Conservation (phyloP, 2,888 invertebrate species). For the Hyposoter dolosus region DNA sequence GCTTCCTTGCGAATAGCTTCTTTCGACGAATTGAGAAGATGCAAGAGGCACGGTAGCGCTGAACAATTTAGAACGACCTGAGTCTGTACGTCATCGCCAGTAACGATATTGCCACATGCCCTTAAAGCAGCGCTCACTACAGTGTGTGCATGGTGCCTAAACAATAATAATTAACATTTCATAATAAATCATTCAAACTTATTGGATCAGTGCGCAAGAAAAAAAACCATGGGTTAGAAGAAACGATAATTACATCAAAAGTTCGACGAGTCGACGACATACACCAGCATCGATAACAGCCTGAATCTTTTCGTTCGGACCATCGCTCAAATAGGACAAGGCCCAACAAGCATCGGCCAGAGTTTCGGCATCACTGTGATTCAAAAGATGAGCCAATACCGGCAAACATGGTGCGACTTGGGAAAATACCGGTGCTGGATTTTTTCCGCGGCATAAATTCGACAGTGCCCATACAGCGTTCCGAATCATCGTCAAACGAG, state of each 20-base stretch:
- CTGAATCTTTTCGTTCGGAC: slow-evolving; percentile 98
- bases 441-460: slow-evolving; percentile 98
- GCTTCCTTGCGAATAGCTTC: slow-evolving; percentile 97
- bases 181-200: background rate
- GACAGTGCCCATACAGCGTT: slow-evolving; percentile 99
- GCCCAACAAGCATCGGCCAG: slow-evolving; percentile 99
- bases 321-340: slow-evolving; percentile 97
- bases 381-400: slow-evolving; percentile 93
- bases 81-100: slow-evolving; percentile 98
- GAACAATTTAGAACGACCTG: slow-evolving; percentile 97
- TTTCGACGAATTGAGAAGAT: slow-evolving; percentile 91
- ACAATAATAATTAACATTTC: slow-evolving; percentile 49
- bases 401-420: slow-evolving; percentile 94
- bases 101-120: slow-evolving; percentile 99
- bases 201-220: background rate
- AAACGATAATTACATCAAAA: slow-evolving; percentile 86
- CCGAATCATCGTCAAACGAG: slow-evolving; percentile 94
- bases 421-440: slow-evolving; percentile 96
- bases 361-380: slow-evolving; percentile 95
- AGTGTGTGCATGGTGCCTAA: slow-evolving; percentile 92
- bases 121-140: slow-evolving; percentile 96
- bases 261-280: slow-evolving; percentile 91
- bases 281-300: slow-evolving; percentile 98
- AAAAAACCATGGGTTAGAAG: too few relatives aligned
- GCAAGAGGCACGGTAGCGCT: slow-evolving; percentile 93